phyloP scores from a whole-genome alignment of 2,888 invertebrate genomes.

The Trileptium ribeirensis region DNA sequence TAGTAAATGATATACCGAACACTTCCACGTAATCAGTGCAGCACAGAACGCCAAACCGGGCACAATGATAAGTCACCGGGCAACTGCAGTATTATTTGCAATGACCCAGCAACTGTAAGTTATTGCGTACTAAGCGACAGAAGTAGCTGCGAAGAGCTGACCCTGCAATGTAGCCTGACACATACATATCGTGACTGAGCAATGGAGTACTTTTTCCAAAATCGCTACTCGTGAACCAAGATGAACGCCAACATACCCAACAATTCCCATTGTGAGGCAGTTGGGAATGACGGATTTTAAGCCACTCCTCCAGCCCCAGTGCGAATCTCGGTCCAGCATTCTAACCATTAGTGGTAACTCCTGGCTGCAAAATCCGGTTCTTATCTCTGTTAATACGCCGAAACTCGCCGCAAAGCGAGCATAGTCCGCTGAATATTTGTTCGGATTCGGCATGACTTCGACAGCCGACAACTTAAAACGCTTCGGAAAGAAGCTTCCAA shows the following conservation, averaged over 20 bases:
- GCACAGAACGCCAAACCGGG: no score
- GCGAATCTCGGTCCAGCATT: slow-evolving; percentile 73
- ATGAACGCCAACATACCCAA: slow-evolving; percentile 55
- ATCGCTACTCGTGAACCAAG: no score
- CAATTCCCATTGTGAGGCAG: slow-evolving; percentile 74
- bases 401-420: slow-evolving; percentile 41
- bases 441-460: slow-evolving; percentile 62
- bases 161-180: no score
- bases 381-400: slow-evolving; percentile 68
- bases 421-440: slow-evolving; percentile 64
- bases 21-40: no score
- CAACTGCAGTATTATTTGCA: no score
- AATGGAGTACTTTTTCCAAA: no score
- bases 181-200: no score
- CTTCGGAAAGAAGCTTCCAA: slow-evolving; percentile 40
- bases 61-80: no score
- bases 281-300: slow-evolving; percentile 73
- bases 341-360: slow-evolving; percentile 76
- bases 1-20: no score
- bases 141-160: no score
- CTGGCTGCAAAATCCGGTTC: slow-evolving; percentile 72
- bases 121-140: no score
- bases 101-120: no score
- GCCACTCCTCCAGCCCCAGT: slow-evolving; percentile 73
- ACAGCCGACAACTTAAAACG: slow-evolving; percentile 32